Conservation (phyloP, 37 sponge, comb jelly and placozoan genomes). For the Spongilla lacustris region DNA sequence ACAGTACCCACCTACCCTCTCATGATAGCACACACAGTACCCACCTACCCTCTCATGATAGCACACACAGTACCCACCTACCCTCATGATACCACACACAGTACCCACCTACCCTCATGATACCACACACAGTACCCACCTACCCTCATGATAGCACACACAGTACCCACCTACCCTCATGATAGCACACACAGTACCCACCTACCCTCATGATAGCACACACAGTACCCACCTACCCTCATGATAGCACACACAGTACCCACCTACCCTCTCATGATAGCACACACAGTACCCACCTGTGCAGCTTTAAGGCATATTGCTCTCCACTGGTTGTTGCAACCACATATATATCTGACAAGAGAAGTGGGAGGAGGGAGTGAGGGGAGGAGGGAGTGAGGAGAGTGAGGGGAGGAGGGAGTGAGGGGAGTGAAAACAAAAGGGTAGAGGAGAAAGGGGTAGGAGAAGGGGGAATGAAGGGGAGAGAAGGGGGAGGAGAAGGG, state of each 20-base stretch:
- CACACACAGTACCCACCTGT: conserved; percentile 57
- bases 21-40: no score
- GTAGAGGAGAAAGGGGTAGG: not conserved
- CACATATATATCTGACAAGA: conserved; percentile 86
- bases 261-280: not conserved
- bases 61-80: no score
- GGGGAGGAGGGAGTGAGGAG: not conserved
- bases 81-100: no score
- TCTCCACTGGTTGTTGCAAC: conserved; percentile 81
- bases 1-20: no score
- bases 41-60: no score
- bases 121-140: no score
- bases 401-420: not conserved
- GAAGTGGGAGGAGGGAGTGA: not conserved
- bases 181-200: no score
- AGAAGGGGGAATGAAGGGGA: not conserved
- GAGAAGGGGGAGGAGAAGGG: not conserved
- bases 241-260: not conserved
- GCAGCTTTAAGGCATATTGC: conserved; percentile 90
- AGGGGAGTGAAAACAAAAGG: not conserved
- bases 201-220: no score
- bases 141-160: no score
- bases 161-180: no score
- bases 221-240: not conserved
- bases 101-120: no score